Conservation (phyloP, 2,797 vertebrate genomes). For the Cetoscarus ocellatus region DNA sequence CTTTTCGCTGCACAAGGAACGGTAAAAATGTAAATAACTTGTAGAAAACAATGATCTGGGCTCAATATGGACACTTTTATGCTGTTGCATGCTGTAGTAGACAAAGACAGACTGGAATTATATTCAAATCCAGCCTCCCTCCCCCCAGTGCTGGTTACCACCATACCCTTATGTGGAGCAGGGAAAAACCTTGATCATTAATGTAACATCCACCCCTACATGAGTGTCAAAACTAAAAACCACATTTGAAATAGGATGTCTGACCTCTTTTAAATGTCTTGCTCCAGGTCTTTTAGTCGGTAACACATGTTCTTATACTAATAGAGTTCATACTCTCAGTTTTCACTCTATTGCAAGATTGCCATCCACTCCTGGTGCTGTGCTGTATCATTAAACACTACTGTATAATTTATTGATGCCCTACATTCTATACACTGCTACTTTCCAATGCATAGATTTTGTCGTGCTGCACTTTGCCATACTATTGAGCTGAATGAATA, state of each 20-base stretch:
- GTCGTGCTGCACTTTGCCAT: constrained; percentile 23
- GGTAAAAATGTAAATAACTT: too few relatives aligned
- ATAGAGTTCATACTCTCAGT: constrained; percentile 44
- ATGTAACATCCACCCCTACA: constrained; percentile 47
- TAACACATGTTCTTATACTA: constrained; percentile 38
- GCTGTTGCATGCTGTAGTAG: constrained; percentile 4
- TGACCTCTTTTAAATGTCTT: constrained; percentile 57
- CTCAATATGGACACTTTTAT: too few relatives aligned
- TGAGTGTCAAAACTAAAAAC: constrained; percentile 44
- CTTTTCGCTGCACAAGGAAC: too few relatives aligned
- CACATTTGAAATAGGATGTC: constrained; percentile 52
- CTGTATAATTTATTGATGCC: constrained; percentile 70
- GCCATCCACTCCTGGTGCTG: constrained; percentile 15
- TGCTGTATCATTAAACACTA: constrained; percentile 53
- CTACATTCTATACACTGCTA: constrained; percentile 43
- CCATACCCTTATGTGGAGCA: constrained; percentile 6
- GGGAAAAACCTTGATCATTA: constrained; percentile 45
- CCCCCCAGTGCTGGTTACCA: neutral
- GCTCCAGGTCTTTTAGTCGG: constrained; percentile 34
- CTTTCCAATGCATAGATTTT: constrained; percentile 50
- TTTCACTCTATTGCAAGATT: constrained; percentile 10
- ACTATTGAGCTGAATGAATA: constrained; percentile 61
- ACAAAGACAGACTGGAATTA: constrained; percentile 46
- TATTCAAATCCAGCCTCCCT: constrained; percentile 41
- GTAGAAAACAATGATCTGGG: too few relatives aligned